These are phyloP conservation scores for Dasypolia templi DNA, from an alignment of 2,888 invertebrate genomes.

Conservation along the genomic window DNA sequence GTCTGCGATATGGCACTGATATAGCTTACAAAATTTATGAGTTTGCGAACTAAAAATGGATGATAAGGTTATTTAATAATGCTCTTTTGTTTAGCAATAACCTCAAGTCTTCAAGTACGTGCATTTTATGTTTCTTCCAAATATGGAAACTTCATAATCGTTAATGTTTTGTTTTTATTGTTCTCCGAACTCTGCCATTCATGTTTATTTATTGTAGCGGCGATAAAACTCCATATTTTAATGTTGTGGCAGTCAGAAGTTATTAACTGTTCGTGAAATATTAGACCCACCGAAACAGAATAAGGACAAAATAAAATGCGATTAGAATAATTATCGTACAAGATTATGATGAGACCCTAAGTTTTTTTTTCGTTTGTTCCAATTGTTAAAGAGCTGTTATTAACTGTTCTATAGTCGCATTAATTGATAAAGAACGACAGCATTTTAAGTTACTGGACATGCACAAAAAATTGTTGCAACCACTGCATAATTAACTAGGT, in stretches of 20 bases:
- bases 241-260: not conserved
- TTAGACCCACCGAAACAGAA: not conserved
- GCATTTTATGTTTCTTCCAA: constrained; percentile 39
- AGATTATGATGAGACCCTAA: not conserved
- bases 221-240: not conserved
- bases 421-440: not conserved
- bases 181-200: constrained; percentile 3
- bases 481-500: not conserved
- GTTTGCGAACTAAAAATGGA: constrained; percentile 60
- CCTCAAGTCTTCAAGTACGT: constrained; percentile 53
- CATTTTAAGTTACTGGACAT: not conserved
- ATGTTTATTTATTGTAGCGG: not conserved
- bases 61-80: constrained; percentile 61
- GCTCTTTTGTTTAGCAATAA: constrained; percentile 47
- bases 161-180: constrained; percentile 30
- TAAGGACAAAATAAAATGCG: not conserved
- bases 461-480: not conserved
- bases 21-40: constrained; percentile 59
- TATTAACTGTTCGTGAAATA: not conserved
- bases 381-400: not conserved
- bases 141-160: constrained; percentile 46
- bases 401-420: not conserved
- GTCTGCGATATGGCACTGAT: constrained; percentile 37
- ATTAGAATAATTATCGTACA: not conserved
- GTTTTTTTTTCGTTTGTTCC: not conserved